Conservation (phyloP, 2,113 vertebrate genomes). For the Pholis gunnellus region DNA sequence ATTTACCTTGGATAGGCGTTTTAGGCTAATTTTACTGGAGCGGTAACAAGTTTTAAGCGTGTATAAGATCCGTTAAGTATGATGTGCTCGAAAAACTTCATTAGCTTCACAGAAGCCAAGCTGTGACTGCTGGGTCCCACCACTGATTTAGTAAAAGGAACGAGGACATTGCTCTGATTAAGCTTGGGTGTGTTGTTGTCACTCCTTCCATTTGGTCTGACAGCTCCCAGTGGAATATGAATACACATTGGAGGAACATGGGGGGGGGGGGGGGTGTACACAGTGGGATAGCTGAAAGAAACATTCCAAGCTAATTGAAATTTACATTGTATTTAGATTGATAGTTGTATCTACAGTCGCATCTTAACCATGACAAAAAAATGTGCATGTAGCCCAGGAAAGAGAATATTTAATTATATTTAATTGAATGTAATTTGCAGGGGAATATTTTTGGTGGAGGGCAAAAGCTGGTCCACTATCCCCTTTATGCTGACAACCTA, state of each 20-base stretch:
- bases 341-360: neutral
- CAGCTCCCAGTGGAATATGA: neutral
- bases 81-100: neutral
- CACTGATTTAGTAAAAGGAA: constrained; percentile 60
- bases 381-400: neutral
- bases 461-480: neutral
- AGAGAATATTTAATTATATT: neutral
- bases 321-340: neutral
- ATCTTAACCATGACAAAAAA: neutral
- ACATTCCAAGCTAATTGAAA: neutral
- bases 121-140: constrained; percentile 43
- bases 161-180: constrained; percentile 57
- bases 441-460: neutral
- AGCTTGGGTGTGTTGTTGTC: constrained; percentile 39
- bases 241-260: neutral
- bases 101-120: constrained; percentile 5
- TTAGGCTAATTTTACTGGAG: no score
- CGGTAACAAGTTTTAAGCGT: neutral
- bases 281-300: neutral
- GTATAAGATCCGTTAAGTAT: neutral
- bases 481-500: neutral
- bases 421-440: neutral
- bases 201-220: constrained; percentile 31
- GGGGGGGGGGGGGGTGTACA: neutral
- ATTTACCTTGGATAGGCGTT: no score